A percentile compares a stretch with the other conserved stretches of the same genome.
Evolutionary conservation across 2,888 invertebrate species (phyloP).

Genomic region (Tetranychus piercei): DNA sequence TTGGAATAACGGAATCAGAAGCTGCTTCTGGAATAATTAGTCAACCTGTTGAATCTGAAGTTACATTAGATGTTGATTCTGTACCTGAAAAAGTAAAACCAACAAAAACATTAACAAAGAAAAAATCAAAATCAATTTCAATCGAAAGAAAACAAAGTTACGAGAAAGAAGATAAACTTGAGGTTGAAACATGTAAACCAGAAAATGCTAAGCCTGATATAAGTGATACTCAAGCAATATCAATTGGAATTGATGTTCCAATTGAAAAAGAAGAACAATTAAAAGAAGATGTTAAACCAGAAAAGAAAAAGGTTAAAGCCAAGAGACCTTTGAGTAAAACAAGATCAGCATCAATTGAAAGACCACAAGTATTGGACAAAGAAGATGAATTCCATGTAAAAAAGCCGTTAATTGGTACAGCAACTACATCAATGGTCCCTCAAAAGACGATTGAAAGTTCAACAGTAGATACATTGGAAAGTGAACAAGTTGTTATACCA

Average conservation of each 20-base stretch:
- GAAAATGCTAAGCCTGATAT: not conserved
- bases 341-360: not conserved
- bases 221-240: not conserved
- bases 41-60: not conserved
- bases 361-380: not conserved
- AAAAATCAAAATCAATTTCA: not conserved
- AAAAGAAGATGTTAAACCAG: not conserved
- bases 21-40: not conserved
- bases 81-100: not conserved
- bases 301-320: not conserved
- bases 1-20: not conserved
- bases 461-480: not conserved
- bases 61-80: not conserved
- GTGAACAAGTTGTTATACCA: not conserved
- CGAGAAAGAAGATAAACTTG: not conserved
- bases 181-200: not conserved
- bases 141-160: not conserved
- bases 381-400: not conserved
- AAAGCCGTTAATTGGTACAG: not conserved
- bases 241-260: not conserved
- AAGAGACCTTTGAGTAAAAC: not conserved
- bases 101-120: not conserved
- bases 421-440: not conserved
- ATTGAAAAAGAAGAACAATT: not conserved
- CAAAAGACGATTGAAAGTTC: not conserved